Evolutionary conservation across 64 coral and sea anemone species (phyloP).

Genomic region (Porites australiensis): DNA sequence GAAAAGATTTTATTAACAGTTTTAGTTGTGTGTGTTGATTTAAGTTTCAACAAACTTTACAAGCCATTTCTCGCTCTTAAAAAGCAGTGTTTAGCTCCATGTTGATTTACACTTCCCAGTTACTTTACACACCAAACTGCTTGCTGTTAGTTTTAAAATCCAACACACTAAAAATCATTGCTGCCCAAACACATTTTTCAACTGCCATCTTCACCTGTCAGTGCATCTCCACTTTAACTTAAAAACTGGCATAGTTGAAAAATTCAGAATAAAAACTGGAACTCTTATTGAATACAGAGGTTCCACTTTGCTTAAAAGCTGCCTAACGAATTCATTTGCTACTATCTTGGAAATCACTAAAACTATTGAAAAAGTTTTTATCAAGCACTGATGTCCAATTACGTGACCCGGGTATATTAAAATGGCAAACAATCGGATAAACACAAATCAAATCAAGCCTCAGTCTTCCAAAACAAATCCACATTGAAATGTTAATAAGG

Average conservation of each 20-base stretch:
- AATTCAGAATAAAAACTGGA: background rate
- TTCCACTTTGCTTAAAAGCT: constrained; percentile 7
- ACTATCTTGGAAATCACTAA: background rate
- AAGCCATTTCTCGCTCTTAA: background rate
- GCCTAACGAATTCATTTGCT: background rate
- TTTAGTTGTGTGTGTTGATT: background rate
- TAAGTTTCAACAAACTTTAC: background rate
- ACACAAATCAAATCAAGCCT: background rate
- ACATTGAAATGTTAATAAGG: background rate
- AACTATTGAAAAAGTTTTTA: constrained; percentile 2
- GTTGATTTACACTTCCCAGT: background rate
- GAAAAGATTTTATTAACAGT: constrained; percentile 23
- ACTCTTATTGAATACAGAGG: background rate
- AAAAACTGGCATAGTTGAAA: background rate
- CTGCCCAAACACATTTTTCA: background rate
- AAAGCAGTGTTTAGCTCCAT: background rate
- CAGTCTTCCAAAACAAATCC: constrained; percentile 24
- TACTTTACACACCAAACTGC: constrained; percentile 16
- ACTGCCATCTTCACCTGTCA: background rate
- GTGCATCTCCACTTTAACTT: background rate
- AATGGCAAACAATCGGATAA: background rate
- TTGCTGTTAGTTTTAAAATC: background rate
- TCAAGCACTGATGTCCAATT: constrained; percentile 22
- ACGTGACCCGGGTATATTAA: background rate
- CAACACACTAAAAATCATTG: background rate